Conservation (phyloP, 2,888 invertebrate genomes). For the Drosophila anomalipes region DNA sequence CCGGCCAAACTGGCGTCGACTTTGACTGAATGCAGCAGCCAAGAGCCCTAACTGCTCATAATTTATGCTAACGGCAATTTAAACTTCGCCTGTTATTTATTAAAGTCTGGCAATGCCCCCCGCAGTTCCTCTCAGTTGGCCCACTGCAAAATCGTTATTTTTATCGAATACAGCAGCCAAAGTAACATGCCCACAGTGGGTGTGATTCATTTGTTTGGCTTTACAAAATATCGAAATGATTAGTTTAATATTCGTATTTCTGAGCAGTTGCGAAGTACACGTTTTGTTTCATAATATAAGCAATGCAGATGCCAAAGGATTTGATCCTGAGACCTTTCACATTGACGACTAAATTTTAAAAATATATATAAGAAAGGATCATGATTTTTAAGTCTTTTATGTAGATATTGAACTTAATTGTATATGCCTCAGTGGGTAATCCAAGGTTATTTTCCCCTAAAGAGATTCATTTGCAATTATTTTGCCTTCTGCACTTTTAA, state of each 20-base stretch:
- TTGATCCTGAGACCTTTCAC: neutral
- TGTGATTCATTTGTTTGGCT: neutral
- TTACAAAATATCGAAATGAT: neutral
- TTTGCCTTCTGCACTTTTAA: neutral
- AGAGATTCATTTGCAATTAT: neutral
- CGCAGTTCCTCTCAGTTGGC: slow-evolving; percentile 5
- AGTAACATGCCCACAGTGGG: slow-evolving; percentile 44
- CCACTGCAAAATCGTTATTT: slow-evolving; percentile 45
- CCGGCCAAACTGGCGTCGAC: slow-evolving; percentile 59
- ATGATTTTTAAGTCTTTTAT: neutral
- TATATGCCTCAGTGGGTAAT: neutral
- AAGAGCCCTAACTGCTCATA: slow-evolving; percentile 76
- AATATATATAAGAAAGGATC: neutral
- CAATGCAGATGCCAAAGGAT: neutral
- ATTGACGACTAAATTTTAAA: neutral
- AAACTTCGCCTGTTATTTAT: slow-evolving; percentile 80
- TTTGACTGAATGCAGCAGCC: slow-evolving; percentile 64
- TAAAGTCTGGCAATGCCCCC: slow-evolving; percentile 54
- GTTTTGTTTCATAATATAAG: neutral
- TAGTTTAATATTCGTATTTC: neutral
- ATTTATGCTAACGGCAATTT: slow-evolving; percentile 83
- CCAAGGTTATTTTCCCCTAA: neutral
- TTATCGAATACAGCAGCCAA: slow-evolving; percentile 37
- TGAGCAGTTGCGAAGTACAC: neutral
- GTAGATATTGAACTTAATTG: neutral